Evolutionary conservation across 2,797 vertebrate genomes (phyloP).

Genomic region (Halcyon leucocephala): DNA sequence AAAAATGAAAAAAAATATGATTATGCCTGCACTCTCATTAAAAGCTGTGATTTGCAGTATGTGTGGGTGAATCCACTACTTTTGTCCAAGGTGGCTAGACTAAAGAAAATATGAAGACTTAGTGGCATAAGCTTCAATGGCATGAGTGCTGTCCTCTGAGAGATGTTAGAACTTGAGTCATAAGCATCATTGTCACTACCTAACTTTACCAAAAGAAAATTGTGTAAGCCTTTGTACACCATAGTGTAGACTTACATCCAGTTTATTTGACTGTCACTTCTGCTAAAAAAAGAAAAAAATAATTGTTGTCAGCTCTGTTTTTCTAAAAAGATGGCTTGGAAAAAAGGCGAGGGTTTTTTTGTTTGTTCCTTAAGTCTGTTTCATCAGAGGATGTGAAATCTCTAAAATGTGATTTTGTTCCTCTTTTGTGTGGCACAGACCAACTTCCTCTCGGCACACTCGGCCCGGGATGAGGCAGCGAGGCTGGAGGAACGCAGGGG

Average conservation of each 20-base stretch:
- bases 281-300: background rate
- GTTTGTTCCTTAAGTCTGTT: background rate
- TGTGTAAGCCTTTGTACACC: background rate
- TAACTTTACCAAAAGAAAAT: background rate
- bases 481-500: slow-evolving; percentile 94
- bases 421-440: slow-evolving; percentile 79
- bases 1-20: background rate
- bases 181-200: background rate
- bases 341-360: background rate
- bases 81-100: background rate
- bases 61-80: background rate
- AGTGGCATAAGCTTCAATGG: background rate
- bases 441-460: slow-evolving; percentile 93
- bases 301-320: background rate
- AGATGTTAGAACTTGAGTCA: background rate
- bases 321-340: background rate
- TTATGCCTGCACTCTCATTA: background rate
- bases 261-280: background rate
- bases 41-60: background rate
- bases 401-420: background rate
- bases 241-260: background rate
- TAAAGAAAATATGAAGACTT: background rate
- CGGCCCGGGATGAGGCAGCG: slow-evolving; percentile 93
- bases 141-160: background rate
- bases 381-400: background rate